Evolutionary conservation across 2,113 vertebrate genomes (phyloP), one percentile per base, ranked within the genome.

Genomic region (Chloropsis hardwickii): DNA sequence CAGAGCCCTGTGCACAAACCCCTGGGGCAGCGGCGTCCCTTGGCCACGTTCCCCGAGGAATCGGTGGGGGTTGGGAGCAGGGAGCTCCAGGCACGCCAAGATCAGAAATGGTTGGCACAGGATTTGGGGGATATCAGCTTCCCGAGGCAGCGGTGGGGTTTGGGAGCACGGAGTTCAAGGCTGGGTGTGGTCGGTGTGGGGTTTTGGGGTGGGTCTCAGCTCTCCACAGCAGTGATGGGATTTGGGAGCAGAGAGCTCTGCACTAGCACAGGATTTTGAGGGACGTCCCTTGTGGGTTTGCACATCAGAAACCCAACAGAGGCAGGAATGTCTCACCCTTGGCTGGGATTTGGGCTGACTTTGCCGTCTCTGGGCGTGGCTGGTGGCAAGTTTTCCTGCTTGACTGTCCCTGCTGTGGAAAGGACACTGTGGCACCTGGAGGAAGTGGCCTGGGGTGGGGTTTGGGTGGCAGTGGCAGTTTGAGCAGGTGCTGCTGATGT

Each of bases 331-430:
- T 37, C 12, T 33, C 13, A 23, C 24, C 11, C 50, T 58, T 13
- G 54, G 6, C 39, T 10, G 39, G 57, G 35, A 9, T 0, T 3
- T 9, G 44, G 1, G 29, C 3, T 54, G 57, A 4, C 18, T 58
- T 50, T 16, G 29, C 14, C 3, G 0, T 13, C 72, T 40, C 66
- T 0, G 2, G 16, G 33, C 0, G 2, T 29, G 57, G 42, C 54
- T 65, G 8, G n/a, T 5, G 15, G 29, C 19, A 5, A 6, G 7
- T 44, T 86, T n/a, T 66, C 20, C 65, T 35, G 27, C 60, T 35
- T 10, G 5, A 0, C 56, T 25, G 14, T 7, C 47, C 56, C 51
- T 10, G 27, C 31, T 42, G 31, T 42, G 37, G 37, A 6, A 35
- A 15, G 85, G 69, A 8, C 0, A 6, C 35, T 39, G 74, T 4